Percentiles rank a stretch among this genome's conserved stretches.
Evolutionary conservation across 2,888 invertebrate genomes (phyloP).

Genomic region (Actias luna): DNA sequence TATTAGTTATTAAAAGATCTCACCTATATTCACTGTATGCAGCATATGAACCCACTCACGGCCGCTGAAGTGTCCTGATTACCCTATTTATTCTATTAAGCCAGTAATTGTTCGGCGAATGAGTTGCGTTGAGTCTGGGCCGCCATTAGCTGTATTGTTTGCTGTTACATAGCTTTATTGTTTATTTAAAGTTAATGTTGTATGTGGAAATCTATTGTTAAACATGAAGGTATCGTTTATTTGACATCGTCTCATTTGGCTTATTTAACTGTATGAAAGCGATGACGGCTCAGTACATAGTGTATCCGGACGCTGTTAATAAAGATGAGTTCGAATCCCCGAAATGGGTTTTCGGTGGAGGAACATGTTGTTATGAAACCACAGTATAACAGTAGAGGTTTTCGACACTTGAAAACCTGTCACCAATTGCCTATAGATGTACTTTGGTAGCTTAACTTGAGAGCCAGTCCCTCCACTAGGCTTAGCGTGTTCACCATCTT

Average conservation of each 20-base stretch:
- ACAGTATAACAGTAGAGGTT: too few species aligned
- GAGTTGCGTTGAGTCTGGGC: constrained; percentile 56
- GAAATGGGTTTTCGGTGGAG: too few species aligned
- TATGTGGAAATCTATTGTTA: constrained; percentile 11
- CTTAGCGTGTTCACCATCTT: too few species aligned
- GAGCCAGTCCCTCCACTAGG: too few species aligned
- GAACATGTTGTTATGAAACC: too few species aligned
- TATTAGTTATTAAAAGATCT: not conserved
- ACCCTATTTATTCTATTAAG: constrained; percentile 80
- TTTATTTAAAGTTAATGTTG: constrained; percentile 16
- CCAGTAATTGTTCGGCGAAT: constrained; percentile 73
- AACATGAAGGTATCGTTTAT: not conserved
- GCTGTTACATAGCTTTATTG: constrained; percentile 39
- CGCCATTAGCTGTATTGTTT: constrained; percentile 72
- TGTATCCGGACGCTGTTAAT: too few species aligned
- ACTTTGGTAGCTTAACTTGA: too few species aligned
- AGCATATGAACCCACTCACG: constrained; percentile 24
- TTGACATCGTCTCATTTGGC: not conserved
- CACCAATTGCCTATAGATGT: too few species aligned
- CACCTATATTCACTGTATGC: constrained; percentile 21
- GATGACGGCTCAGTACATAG: too few species aligned
- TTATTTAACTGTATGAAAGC: too few species aligned
- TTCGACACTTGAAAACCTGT: too few species aligned
- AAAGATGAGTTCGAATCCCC: too few species aligned
- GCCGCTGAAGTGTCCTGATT: constrained; percentile 73